phyloP scores from a whole-genome alignment of 2,113 vertebrate genomes.

The Pogona vitticeps region DNA sequence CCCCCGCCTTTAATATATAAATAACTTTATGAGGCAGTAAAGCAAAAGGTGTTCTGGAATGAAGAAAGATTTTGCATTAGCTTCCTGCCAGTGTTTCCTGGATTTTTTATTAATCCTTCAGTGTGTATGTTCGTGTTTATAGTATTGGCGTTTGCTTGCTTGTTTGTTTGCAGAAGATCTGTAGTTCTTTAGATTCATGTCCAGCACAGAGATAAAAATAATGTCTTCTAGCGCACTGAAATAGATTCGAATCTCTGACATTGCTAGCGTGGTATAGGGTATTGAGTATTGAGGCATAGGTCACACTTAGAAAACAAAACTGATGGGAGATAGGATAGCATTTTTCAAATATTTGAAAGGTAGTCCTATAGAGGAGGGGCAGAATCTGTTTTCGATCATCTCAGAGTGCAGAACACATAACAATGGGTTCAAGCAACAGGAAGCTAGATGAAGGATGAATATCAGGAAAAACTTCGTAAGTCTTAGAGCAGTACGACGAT shows the following conservation, averaged over 20 bases:
- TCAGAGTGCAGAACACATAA: no score
- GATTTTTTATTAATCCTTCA: slow-evolving; percentile 63
- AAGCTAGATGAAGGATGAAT: no score
- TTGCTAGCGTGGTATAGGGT: no score
- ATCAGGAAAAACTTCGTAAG: no score
- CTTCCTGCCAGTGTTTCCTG: slow-evolving; percentile 50
- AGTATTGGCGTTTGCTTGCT: slow-evolving; percentile 38
- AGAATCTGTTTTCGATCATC: no score
- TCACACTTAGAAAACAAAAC: no score
- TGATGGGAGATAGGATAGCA: no score
- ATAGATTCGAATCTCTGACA: background rate
- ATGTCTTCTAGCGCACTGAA: background rate
- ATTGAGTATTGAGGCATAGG: no score
- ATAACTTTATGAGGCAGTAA: slow-evolving; percentile 57
- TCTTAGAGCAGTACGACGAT: no score
- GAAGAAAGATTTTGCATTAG: slow-evolving; percentile 52
- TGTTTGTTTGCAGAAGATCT: background rate
- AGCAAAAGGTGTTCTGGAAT: slow-evolving; percentile 59
- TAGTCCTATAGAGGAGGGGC: no score
- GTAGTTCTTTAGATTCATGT: slow-evolving; percentile 44
- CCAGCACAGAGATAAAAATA: slow-evolving; percentile 4
- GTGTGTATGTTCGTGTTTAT: background rate
- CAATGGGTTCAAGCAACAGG: no score
- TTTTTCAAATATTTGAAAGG: no score
- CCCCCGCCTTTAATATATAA: slow-evolving; percentile 31